Percentiles rank a stretch among this genome's conserved stretches.
Conservation (phyloP, 2,797 vertebrate species). For the Phoeniculus purpureus region DNA sequence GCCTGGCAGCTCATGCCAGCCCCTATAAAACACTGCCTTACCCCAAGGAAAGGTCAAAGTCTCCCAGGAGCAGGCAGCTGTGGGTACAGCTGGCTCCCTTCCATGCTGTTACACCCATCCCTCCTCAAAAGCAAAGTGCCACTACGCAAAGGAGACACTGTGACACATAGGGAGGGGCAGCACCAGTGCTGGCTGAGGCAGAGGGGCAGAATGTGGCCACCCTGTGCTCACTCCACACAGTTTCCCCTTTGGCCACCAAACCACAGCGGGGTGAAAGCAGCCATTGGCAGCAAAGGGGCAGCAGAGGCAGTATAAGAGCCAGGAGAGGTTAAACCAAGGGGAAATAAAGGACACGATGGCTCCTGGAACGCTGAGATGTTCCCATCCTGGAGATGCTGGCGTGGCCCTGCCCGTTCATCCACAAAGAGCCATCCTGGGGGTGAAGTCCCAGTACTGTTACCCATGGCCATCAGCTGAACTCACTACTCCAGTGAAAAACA, state of each 20-base stretch:
- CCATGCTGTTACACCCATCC: slow-evolving; percentile 58
- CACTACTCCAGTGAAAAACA: not conserved
- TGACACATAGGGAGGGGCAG: slow-evolving; percentile 54
- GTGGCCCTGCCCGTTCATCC: not conserved
- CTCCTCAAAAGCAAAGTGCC: slow-evolving; percentile 62
- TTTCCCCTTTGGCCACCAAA: not conserved
- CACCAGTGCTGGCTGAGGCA: not conserved
- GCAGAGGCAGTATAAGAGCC: rapidly evolving
- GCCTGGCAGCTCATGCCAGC: not conserved
- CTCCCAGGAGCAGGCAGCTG: not conserved
- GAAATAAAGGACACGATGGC: not conserved
- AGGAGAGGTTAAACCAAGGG: not conserved
- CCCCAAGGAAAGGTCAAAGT: not conserved
- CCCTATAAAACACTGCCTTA: not conserved
- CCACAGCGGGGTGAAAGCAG: not conserved
- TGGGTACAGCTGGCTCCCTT: slow-evolving; percentile 40
- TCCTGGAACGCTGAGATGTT: not conserved
- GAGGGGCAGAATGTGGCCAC: rapidly evolving
- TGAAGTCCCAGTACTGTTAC: rapidly evolving
- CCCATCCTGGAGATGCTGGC: not conserved
- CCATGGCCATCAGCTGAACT: not conserved
- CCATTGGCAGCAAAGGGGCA: not conserved
- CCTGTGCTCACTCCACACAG: rapidly evolving
- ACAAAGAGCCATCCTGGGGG: not conserved
- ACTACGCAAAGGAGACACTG: slow-evolving; percentile 51